Evolutionary conservation across 2,797 vertebrate species (phyloP).

Genomic region (Periophthalmus magnuspinnatus): DNA sequence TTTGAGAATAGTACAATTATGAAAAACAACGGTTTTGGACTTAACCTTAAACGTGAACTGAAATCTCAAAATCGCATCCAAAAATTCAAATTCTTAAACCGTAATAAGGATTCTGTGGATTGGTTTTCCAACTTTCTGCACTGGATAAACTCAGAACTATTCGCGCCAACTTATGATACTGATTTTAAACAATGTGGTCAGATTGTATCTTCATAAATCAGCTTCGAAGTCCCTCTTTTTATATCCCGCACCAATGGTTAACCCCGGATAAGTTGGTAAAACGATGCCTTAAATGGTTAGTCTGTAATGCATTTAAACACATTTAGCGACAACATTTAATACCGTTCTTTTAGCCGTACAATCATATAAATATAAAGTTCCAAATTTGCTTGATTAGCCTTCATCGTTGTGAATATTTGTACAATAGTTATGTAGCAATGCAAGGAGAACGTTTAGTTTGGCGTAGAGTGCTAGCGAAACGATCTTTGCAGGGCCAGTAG

Average conservation of each 20-base stretch:
- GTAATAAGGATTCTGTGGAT: background rate
- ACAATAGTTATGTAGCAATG: constrained; percentile 69
- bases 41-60: background rate
- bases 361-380: constrained; percentile 27
- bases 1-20: too few species aligned
- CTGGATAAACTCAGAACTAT: background rate
- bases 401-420: constrained; percentile 63
- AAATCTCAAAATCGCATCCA: background rate
- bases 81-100: background rate
- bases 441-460: constrained; percentile 54
- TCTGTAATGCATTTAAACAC: constrained; percentile 27
- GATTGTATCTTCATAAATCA: background rate
- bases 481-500: constrained; percentile 26
- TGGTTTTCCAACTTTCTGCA: background rate
- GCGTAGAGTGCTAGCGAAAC: constrained; percentile 45
- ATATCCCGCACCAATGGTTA: constrained; percentile 27
- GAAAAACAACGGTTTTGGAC: background rate
- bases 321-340: constrained; percentile 36
- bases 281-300: constrained; percentile 59
- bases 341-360: constrained; percentile 49
- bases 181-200: background rate
- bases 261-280: constrained; percentile 40
- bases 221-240: constrained; percentile 48
- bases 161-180: background rate
- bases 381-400: constrained; percentile 58